Evolutionary conservation across 2,113 vertebrate species (phyloP).

Genomic region (Copsychus sechellarum): DNA sequence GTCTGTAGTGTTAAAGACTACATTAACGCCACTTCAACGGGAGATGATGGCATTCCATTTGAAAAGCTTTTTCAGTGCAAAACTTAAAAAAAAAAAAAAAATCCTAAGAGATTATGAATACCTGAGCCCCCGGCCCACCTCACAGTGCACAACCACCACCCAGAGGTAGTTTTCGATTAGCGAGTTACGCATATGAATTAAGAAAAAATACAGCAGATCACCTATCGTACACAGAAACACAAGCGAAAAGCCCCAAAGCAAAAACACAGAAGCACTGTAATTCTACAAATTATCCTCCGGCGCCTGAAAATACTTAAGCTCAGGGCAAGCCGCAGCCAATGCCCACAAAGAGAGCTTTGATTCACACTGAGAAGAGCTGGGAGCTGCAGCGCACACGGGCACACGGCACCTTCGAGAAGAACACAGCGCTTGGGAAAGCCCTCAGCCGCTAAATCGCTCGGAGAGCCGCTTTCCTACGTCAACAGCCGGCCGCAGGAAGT

Average conservation of each 20-base stretch:
- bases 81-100: neutral
- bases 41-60: neutral
- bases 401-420: neutral
- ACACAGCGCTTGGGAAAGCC: rapidly evolving
- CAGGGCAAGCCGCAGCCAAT: neutral
- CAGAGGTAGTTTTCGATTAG: rapidly evolving
- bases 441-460: neutral
- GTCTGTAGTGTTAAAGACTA: neutral
- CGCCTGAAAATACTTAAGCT: neutral
- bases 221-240: neutral
- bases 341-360: neutral
- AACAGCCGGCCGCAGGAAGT: neutral
- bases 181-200: neutral
- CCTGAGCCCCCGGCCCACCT: neutral
- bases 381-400: neutral
- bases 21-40: rapidly evolving
- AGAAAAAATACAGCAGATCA: neutral
- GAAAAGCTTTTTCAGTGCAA: neutral
- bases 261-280: neutral
- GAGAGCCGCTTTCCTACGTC: neutral
- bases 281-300: neutral
- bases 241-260: neutral
- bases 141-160: neutral
- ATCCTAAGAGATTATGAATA: neutral
- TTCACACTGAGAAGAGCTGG: rapidly evolving